A percentile compares a stretch with the other conserved stretches of the same genome.
phyloP scores from a whole-genome alignment of 2,797 vertebrate genomes.

The Spea hammondii region DNA sequence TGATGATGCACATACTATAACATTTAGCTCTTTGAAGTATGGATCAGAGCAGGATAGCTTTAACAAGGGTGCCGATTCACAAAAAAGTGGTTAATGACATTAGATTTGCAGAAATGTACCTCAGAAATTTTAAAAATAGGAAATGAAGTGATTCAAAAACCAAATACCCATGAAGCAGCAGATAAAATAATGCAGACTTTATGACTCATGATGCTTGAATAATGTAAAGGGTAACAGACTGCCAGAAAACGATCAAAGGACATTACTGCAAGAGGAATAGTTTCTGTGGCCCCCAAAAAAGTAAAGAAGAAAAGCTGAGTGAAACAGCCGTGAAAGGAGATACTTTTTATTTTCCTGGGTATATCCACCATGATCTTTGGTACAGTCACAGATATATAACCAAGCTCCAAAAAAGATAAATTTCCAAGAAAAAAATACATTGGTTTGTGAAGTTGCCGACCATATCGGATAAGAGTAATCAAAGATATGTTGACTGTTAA shows the following conservation, averaged over 20 bases:
- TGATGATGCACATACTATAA: conserved; percentile 55
- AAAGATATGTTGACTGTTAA: conserved; percentile 29
- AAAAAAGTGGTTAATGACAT: conserved; percentile 60
- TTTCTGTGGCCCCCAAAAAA: conserved; percentile 63
- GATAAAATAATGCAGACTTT: conserved; percentile 52
- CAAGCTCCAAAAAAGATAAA: conserved; percentile 56
- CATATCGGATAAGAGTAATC: conserved; percentile 17
- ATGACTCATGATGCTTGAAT: conserved; percentile 60
- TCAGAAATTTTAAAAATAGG: conserved; percentile 47
- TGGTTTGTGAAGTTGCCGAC: conserved; percentile 52
- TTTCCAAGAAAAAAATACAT: conserved; percentile 59
- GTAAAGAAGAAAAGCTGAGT: conserved; percentile 66
- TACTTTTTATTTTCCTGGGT: conserved; percentile 54
- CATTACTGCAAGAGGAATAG: conserved; percentile 66
- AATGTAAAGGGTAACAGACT: conserved; percentile 63
- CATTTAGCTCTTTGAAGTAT: conserved; percentile 56
- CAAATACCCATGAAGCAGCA: conserved; percentile 61
- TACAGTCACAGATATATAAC: conserved; percentile 55
- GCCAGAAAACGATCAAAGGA: conserved; percentile 64
- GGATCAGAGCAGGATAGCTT: conserved; percentile 61
- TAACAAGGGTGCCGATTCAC: conserved; percentile 59
- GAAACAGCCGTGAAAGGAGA: conserved; percentile 61
- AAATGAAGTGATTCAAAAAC: conserved; percentile 57
- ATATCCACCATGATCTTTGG: conserved; percentile 59
- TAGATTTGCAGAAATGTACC: conserved; percentile 51